Evolutionary conservation across 2,888 invertebrate species (phyloP), one percentile per base, ranked within the genome.

Genomic region (Hypercompe scribonia): DNA sequence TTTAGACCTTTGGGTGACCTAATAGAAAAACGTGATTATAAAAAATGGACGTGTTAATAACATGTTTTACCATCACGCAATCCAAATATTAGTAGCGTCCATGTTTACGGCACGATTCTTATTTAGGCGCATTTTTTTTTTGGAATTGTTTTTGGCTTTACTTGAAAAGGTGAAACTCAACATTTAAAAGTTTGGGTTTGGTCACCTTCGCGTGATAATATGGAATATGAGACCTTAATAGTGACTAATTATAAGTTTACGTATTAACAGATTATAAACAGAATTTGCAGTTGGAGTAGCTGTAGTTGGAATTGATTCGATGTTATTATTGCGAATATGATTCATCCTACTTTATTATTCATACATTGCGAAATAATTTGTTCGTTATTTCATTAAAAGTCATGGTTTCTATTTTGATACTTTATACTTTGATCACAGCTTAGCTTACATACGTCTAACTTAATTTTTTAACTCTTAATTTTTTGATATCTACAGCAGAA

Each of bases 1-100:
- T 78, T 73, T 68, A 68, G 75, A 81, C 78, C 80, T 82, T 75
- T 31, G 31, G 39, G 36, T 68, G 34, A 65, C 74, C 72, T 65
- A 61, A 33, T 72, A 73, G 63, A 69, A 28, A n/a, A 28, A 13
- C 11, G 21, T 64, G 33, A 68, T 68, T 50, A 34, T 36, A 34
- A 54, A 68, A 54, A 54, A 54, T 13, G 28, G 36, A 66, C 66
- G 50, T n/a, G 21, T 31, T 46, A 54, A 31, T 3, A 66, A 69
- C 58, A 58, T 66, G 65, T 66, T 74, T 21, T 39, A 54, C 34
- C 50, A 72, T 75, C 82, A 83, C 78, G 82, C 80, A 61, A 84
- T 76, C 65, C 65, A 28, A 58, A 34, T 74, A 80, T 84, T 84
- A 84, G 68, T 68, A 42, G 36, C 39, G 65, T 61, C 13, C 58